Percentiles rank a stretch among this genome's conserved stretches.
These are phyloP conservation scores for Sinocyclocheilus rhinocerous DNA, from an alignment of 2,113 vertebrate genomes.

Conservation along the genomic window DNA sequence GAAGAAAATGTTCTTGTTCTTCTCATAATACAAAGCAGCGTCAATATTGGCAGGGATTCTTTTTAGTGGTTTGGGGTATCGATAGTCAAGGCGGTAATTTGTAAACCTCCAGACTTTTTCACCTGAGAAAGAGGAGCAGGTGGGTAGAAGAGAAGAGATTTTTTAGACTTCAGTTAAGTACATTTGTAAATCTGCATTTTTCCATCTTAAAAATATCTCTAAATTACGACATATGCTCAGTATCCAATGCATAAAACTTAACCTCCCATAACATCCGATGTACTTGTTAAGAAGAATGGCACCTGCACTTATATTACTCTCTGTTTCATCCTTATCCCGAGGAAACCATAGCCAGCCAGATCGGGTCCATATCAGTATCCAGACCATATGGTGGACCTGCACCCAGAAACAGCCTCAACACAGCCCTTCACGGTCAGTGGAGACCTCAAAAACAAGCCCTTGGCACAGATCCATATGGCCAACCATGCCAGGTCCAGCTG, in stretches of 20 bases:
- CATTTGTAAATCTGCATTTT: neutral
- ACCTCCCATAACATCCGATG: neutral
- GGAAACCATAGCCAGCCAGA: no score
- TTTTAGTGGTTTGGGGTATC: constrained; percentile 83
- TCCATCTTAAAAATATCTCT: neutral
- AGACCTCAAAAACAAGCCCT: neutral
- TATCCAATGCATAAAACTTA: neutral
- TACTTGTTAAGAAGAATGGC: neutral
- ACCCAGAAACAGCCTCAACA: neutral
- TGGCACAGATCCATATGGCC: no score
- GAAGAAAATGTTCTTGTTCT: constrained; percentile 85
- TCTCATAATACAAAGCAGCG: constrained; percentile 82
- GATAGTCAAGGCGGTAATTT: constrained; percentile 77
- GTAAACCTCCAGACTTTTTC: constrained; percentile 83
- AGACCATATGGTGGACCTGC: neutral
- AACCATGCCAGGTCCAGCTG: no score
- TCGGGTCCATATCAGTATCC: neutral
- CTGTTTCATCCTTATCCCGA: neutral
- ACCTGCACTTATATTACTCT: neutral
- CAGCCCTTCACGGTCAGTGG: neutral
- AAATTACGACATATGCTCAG: neutral
- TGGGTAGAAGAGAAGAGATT: neutral
- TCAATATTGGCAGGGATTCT: constrained; percentile 79
- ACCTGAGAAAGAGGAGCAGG: constrained; percentile 66
- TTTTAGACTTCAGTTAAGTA: neutral